Evolutionary conservation across 2,113 vertebrate species (phyloP).

Genomic region (Caloenas nicobarica): DNA sequence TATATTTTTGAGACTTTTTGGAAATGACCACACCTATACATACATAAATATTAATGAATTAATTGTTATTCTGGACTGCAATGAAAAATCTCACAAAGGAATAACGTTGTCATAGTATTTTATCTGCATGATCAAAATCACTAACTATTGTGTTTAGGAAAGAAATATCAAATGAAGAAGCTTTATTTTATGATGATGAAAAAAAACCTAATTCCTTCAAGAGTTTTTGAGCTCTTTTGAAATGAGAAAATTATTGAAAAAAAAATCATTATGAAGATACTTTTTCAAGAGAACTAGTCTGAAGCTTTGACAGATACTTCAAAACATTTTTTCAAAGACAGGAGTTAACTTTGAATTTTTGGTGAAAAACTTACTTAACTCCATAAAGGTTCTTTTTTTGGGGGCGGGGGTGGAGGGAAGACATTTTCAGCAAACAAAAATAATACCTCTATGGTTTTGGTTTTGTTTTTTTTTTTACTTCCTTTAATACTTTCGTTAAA

Average conservation of each 20-base stretch:
- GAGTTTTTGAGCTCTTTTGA: neutral
- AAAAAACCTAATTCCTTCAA: neutral
- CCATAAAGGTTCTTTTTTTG: neutral
- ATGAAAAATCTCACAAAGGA: neutral
- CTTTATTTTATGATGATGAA: neutral
- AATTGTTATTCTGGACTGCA: neutral
- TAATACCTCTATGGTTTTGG: neutral
- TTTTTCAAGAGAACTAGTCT: neutral
- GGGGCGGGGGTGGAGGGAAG: neutral
- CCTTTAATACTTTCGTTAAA: neutral
- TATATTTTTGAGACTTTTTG: too few species aligned
- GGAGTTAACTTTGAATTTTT: neutral
- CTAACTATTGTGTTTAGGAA: neutral
- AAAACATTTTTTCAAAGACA: conserved; percentile 3
- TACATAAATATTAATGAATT: neutral
- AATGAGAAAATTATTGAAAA: neutral
- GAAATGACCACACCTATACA: accelerated
- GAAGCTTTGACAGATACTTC: neutral
- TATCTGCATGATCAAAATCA: neutral
- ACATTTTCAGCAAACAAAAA: neutral
- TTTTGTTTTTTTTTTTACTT: neutral
- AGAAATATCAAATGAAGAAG: neutral
- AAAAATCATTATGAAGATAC: neutral
- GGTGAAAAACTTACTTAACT: neutral
- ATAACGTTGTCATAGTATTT: neutral